phyloP scores from a whole-genome alignment of 30 jellyfish, hydroid and myxozoan species.

The Cassiopea xamachana region DNA sequence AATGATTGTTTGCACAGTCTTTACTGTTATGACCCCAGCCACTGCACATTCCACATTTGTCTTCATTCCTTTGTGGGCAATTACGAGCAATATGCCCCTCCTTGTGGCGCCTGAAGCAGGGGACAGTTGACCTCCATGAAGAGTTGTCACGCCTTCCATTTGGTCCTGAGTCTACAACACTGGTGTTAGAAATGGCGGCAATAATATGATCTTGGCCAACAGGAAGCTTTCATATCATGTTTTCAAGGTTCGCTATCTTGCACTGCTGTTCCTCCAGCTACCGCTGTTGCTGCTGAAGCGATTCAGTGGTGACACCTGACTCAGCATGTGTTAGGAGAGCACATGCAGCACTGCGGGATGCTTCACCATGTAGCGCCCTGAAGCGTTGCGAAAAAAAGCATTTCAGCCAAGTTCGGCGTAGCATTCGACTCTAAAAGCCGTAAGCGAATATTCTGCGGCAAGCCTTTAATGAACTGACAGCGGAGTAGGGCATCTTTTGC shows the following conservation, averaged over 20 bases:
- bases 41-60: constrained; percentile 6
- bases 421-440: constrained; percentile 1
- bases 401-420: constrained; percentile 4
- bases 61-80: constrained; percentile 1
- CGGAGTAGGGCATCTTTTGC: constrained; percentile 19
- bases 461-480: background rate
- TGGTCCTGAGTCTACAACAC: background rate
- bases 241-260: constrained; percentile 3
- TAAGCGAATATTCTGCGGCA: constrained; percentile 2
- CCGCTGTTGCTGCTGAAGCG: constrained; percentile 11
- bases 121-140: background rate
- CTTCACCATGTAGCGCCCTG: constrained; percentile 1
- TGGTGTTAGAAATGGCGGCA: constrained; percentile 2
- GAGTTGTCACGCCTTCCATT: constrained; percentile 10
- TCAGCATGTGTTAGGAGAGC: constrained; percentile 7
- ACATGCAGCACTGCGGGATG: constrained; percentile 20
- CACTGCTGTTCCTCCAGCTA: constrained; percentile 12
- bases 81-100: constrained; percentile 20
- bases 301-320: constrained; percentile 13
- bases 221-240: constrained; percentile 1
- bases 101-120: constrained; percentile 3
- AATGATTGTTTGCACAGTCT: background rate
- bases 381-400: constrained; percentile 16
- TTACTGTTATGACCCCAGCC: constrained; percentile 11
- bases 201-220: constrained; percentile 4